Evolutionary conservation across 2,797 vertebrate genomes (phyloP), one percentile per base, ranked within the genome.

Genomic region (Buphagus erythrorhynchus): DNA sequence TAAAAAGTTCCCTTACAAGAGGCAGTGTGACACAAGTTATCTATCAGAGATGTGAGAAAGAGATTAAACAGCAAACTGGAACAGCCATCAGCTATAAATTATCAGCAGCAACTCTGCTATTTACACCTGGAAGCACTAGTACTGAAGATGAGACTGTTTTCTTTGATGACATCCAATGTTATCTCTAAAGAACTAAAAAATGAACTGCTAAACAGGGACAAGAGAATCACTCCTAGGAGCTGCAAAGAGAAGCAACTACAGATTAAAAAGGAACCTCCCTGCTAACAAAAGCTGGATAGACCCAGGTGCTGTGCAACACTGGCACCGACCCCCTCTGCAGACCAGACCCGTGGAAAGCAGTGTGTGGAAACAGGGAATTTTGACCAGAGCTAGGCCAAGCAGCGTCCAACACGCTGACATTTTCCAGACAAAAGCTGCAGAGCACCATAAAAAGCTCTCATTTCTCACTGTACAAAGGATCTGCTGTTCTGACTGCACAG

Each of bases 361-460:
- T 2, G 26, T 1, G 13, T 21, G 42, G 13, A 72, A 88, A 65
- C 6, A 55, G 8, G 65, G 62, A 42, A n/a, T 49, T 77, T 9
- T 46, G 62, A 75, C 46, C 49, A 86, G 48, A 86, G 63, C 28
- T 13, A 57, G 42, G 46, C 66, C 66, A 72, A 75, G 28, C 46
- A 75, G 49, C 0, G 0, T 61, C 69, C 58, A 81, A 22, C 54
- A 31, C 46, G 36, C 48, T n/a, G 38, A 63, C 52, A 43, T 58
- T 81, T 90, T 88, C 73, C 88, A 90, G 35, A 61, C 38, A 85
- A 95, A 92, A 91, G 66, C 66, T 91, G 73, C 31, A 3, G 36
- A 5, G 51, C 76, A 18, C 43, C 76, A 83, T 24, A 45, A 88
- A 87, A 71, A 80, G 35, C 45, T 80, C 86, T 78, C 6, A 5